Percentiles rank a stretch among this genome's conserved stretches.
Evolutionary conservation across 1,140 invertebrate genomes (phyloP).

Genomic region (Notospermus geniculatus): DNA sequence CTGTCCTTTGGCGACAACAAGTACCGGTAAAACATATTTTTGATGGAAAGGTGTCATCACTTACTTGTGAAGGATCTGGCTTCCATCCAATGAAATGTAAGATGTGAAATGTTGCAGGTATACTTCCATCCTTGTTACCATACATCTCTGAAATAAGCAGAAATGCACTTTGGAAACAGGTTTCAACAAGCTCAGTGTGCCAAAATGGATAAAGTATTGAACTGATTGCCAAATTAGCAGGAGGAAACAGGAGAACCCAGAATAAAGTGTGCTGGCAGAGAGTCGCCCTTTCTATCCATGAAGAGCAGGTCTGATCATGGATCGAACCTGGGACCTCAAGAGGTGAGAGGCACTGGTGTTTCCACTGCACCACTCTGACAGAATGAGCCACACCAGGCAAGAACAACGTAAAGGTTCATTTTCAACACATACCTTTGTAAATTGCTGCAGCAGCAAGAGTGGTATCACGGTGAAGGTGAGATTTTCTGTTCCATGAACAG

Average conservation of each 20-base stretch:
- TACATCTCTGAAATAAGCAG: conserved; percentile 69
- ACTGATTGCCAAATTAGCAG: no score
- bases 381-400: no score
- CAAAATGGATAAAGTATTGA: no score
- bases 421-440: conserved; percentile 67
- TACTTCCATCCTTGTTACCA: conserved; percentile 68
- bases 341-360: no score
- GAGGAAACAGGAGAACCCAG: no score
- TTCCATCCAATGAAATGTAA: conserved; percentile 98
- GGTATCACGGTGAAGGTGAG: conserved; percentile 75
- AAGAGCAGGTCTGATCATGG: no score
- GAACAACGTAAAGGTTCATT: no score
- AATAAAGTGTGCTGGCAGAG: no score
- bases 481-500: conserved; percentile 75
- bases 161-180: no score
- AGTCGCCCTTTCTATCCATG: no score
- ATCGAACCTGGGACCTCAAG: no score
- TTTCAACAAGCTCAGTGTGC: no score
- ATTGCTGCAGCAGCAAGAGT: conserved; percentile 86
- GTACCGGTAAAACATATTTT: conserved; percentile 55
- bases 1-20: background rate
- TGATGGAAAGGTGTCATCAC: conserved; percentile 74
- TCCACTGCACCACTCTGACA: background rate
- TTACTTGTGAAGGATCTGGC: conserved; percentile 77
- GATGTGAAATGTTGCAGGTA: conserved; percentile 95